Base-by-base conservation (phyloP, 2,797 vertebrate genomes). In the Salmo trutta region DNA sequence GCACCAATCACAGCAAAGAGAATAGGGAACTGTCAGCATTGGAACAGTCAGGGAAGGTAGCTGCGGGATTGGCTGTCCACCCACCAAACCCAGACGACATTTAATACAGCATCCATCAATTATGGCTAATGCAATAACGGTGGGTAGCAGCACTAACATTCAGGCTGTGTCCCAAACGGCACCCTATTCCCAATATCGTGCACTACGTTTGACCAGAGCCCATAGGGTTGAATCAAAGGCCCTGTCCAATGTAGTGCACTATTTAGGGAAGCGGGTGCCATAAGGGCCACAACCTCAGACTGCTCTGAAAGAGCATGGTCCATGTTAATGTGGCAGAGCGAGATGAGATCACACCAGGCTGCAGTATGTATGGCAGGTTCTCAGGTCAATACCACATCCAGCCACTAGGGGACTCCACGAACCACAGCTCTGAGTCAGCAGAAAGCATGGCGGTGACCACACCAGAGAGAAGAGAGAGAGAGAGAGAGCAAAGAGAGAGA, bases 341-440 rank as follows among this genome's bases (percentile, higher is more conserved):
- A 70, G 33, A 65, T 19, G 14, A 21, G n/a, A 16, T 33, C 59
- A 68, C 51, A 47, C 1, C 56, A 59, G 56, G 29, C 67, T 77
- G 71, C 66, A 54, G 67, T 16, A n/a, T 36, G 36, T 36, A 36
- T 24, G 51, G 7, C 24, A 19, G 41, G 41, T 14, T 14, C 10
- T 52, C 3, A 56, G 67, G 19, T 24, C 41, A 72, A 27, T 36
- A 52, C 76, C 27, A 83, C 79, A 64, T 54, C 24, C 53, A 72
- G 56, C 89, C 93, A 88, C 81, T 86, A 91, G 92, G 88, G 81
- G 92, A 89, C 93, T 83, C 82, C 75, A 84, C 47, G 87, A 68
- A 33, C 16, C n/a, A 68, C 73, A 77, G 64, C 64, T 84, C 81
- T 79, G 86, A 88, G 73, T 89, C 87, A 83, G 82, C 82, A 85